Conservation (phyloP, 2,797 vertebrate genomes). For the Cichlasoma orientale region DNA sequence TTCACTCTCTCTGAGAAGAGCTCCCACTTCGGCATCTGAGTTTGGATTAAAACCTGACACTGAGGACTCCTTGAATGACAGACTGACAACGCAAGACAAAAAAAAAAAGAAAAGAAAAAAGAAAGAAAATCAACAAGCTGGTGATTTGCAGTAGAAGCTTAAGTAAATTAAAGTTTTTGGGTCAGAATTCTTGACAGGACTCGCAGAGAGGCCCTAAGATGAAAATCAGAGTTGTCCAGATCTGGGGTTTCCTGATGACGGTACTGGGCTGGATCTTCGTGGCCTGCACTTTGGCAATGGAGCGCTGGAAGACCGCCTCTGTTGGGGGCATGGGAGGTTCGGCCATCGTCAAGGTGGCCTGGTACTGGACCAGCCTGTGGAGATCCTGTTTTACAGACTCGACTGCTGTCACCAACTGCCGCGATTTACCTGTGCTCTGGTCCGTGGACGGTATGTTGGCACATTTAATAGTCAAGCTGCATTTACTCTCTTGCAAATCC, state of each 20-base stretch:
- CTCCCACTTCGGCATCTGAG: not conserved
- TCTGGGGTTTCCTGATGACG: constrained; percentile 89
- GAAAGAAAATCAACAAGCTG: not conserved
- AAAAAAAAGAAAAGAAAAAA: not conserved
- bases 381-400: constrained; percentile 92
- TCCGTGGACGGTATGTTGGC: constrained; percentile 86
- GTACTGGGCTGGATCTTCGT: constrained; percentile 92
- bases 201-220: constrained; percentile 59
- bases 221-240: constrained; percentile 88
- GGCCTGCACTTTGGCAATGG: constrained; percentile 93
- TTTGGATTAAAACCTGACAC: not conserved
- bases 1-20: not conserved
- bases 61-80: not conserved
- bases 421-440: constrained; percentile 93
- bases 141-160: not conserved
- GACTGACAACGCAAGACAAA: not conserved
- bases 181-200: not conserved
- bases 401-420: constrained; percentile 90
- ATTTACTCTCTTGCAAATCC: not conserved
- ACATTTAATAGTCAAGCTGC: not conserved
- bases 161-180: not conserved
- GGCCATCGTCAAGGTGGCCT: constrained; percentile 89
- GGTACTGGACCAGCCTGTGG: constrained; percentile 96
- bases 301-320: constrained; percentile 92
- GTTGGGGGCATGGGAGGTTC: constrained; percentile 87